Evolutionary conservation across 2,888 invertebrate species (phyloP), one percentile per base, ranked within the genome.

Genomic region (Diachrysia chrysitis): DNA sequence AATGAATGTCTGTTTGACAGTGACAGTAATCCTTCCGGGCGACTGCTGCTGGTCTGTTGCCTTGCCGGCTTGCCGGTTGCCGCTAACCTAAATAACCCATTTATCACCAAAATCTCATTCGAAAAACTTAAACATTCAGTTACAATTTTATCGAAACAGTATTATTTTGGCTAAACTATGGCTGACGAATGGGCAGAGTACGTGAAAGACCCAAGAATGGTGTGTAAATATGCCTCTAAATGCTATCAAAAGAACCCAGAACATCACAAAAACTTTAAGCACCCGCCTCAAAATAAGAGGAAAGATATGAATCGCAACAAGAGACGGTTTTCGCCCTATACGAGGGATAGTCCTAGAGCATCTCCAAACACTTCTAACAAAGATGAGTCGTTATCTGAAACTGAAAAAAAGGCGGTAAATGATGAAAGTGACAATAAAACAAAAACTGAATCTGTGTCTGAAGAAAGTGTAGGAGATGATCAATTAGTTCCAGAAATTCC

Each of bases 211-310:
- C 67, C 90, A 9, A 95, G 97, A 89, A 93, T 90, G 53, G 90
- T 96, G 56, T 98, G 98, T 89, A 97, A 97, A 92, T 98, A 98
- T 88, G 98, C 98, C 61, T 89, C 87, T 6, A 96, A 97, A 79
- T 98, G 98, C 90, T 98, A 98, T 89, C 98, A 98, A 86, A 97
- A 97, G 86, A 98, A 98, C 94, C 94, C 97, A 0, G 93, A 94
- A 0, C 98, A 98, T 93, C 95, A 95, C 65, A 92, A 96, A 67
- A 97, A 97, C 85, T 98, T 96, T 79, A 98, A 97, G 90, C 98
- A 98, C 90, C 98, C 97, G 14, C 95, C 96, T 56, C 91, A 75
- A 64, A 91, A 87, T 85, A 88, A 72, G 19, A 83, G 87, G 81
- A 84, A 77, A 58, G 83, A 71, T 29, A 63, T 25, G 4, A 86